Evolutionary conservation across 2,113 vertebrate species (phyloP), one percentile per base, ranked within the genome.

Genomic region (Haemorhous mexicanus): DNA sequence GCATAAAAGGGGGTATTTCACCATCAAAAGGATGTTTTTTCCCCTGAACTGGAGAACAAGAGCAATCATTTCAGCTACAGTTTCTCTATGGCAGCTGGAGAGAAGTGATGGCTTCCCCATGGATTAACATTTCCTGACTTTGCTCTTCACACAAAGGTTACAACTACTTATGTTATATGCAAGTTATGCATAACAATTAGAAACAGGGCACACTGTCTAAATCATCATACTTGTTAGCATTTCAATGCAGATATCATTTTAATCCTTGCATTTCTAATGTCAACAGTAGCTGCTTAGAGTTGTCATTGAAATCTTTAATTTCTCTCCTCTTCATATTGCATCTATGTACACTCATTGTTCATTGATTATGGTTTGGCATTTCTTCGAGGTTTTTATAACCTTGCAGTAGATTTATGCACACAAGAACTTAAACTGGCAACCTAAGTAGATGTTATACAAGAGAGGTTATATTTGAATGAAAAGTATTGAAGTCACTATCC

Each of bases 81-180:
- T 89, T 95, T 93, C 95, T 90, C 12, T 80, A 30, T 59, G 68
- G 93, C 82, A 94, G 72, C 94, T 67, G 30, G 55, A 84, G 90
- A 91, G 78, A 87, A 91, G 75, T 64, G 84, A 90, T 84, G 66
- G 74, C 79, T 97, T 97, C 97, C 97, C 97, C 69, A 28, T 20
- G 90, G 97, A 97, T 97, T 97, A 97, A 97, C 96, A 93, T 96
- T 97, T 96, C 96, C 97, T 97, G 97, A 97, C 97, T 98, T 97
- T 95, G 96, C 93, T 92, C 93, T 97, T 97, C 94, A 94, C 94
- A 96, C 89, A 97, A 97, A 98, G 96, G 97, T 97, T 97, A 96
- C 94, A 91, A 90, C 91, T 97, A 95, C 97, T 98, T 97, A 95
- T 92, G 92, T 97, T 94, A 85, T 76, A 73, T 67, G 88, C 96